Percentiles rank a stretch among this genome's conserved stretches.
Conservation (phyloP, 2,113 vertebrate genomes). For the Rissa tridactyla region DNA sequence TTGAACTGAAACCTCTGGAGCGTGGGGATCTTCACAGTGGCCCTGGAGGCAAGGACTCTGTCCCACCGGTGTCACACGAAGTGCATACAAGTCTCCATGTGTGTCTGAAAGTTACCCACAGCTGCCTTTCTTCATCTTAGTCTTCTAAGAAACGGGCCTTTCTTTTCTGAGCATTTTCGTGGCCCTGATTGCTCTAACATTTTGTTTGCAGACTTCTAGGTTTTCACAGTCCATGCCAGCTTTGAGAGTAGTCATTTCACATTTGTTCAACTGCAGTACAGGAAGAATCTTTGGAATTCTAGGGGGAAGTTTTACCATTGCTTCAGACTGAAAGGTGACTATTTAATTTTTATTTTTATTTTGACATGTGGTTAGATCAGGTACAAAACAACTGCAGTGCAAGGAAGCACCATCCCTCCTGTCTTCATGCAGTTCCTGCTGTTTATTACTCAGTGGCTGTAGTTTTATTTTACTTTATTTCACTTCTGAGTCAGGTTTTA, state of each 20-base stretch:
- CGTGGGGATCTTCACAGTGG: background rate
- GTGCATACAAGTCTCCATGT: background rate
- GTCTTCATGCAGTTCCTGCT: background rate
- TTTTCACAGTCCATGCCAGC: constrained; percentile 29
- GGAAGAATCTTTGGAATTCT: background rate
- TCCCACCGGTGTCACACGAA: background rate
- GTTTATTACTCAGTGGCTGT: background rate
- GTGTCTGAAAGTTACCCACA: background rate
- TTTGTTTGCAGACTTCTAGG: constrained; percentile 59
- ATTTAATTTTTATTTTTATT: background rate
- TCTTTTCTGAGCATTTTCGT: background rate
- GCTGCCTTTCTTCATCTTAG: background rate
- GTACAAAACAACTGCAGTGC: background rate
- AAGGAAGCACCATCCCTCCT: background rate
- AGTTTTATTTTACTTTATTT: background rate
- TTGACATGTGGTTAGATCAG: background rate
- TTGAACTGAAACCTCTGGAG: background rate
- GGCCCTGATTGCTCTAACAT: background rate
- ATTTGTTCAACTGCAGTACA: background rate
- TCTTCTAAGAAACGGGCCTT: background rate
- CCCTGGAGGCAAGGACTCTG: background rate
- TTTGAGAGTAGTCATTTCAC: background rate
- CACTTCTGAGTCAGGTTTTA: background rate
- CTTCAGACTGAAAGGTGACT: background rate
- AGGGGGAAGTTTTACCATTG: background rate